Evolutionary conservation across 2,888 invertebrate species (phyloP), one percentile per base, ranked within the genome.

Genomic region (Cephus rjabovi): DNA sequence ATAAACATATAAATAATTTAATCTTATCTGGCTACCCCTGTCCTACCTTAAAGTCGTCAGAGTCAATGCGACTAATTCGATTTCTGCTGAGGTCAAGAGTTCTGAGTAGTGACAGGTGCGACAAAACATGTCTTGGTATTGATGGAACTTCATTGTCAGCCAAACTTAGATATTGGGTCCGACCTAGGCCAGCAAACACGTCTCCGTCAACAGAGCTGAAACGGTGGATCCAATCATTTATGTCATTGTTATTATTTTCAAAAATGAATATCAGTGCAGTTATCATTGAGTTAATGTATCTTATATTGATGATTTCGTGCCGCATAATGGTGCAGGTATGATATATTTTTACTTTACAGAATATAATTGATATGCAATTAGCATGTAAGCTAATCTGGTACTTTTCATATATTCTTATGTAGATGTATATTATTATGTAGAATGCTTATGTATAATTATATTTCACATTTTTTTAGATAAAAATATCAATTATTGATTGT

Each of bases 1-100:
- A 9, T 23, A 9, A 56, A 9, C 6, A 56, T 40, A 15, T 56
- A 56, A 6, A 56, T 23, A 56, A 56, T 56, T 30, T 33, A 30
- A 33, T 9, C 71, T 30, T 33, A 15, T 33, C 71, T 71, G 15
- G 31, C 33, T 71, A 12, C 30, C 11, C 71, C 30, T 75, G 31
- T 31, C 77, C 93, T 92, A 96, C 96, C 93, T 94, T 94, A 84
- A 98, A 95, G 88, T 96, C 96, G 76, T 95, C 94, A 82, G 95
- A 94, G 37, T 94, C 94, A 76, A 98, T 94, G 76, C 94, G 94
- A 79, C 94, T 94, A 84, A 98, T 95, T 84, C 94, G 95, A 88
- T 97, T 96, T 83, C 97, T 94, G 84, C 96, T 96, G 79, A 98
- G 93, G 91, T 97, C 97, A 80, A 98, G 92, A 1, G 96, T 96